Base-by-base conservation (phyloP, 2,113 vertebrate species). In the Lathamus discolor region DNA sequence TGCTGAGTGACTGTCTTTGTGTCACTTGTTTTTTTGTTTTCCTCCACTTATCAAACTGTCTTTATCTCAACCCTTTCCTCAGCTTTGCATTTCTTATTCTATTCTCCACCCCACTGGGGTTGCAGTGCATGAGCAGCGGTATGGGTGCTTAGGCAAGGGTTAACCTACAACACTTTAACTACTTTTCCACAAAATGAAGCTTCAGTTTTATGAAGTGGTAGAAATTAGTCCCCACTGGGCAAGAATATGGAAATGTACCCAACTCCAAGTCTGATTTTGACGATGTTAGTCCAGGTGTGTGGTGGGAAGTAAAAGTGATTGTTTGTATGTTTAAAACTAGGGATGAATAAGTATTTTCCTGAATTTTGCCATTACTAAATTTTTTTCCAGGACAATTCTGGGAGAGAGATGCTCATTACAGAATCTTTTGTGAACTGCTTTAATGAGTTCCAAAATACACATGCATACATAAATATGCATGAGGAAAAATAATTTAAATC, bases 401-500 rank as follows among this genome's bases (percentile, higher is more conserved):
- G 39, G 86, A 96, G 44, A 28, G 31, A 23, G 13, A 74, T 69
- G 80, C 66, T 96, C 95, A 76, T 81, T 92, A 88, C 33, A 63
- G 66, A 96, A 79, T 95, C 63, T 93, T 93, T 95, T 69, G 64
- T 97, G 93, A 83, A 49, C 35, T 81, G 29, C 59, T 96, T 96
- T 95, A 96, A 97, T 91, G 93, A 97, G 68, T 59, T 95, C n/a
- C 91, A 81, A 83, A 95, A 93, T 59, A 79, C 75, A 94, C 78
- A 91, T 46, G 17, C 51, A 90, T 6, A 46, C 10, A 95, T 97
- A 96, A 96, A 97, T 97, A 97, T 96, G 95, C 64, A 97, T 97
- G 90, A 89, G 70, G 43, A 90, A 94, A 86, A 94, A 64, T 55
- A 94, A 95, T 96, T 95, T 94, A 76, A 97, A 93, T 95, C 95